A percentile compares a stretch with the other conserved stretches of the same genome.
These are phyloP conservation scores for Lepus oiostolus DNA, from an alignment of 2,797 vertebrate genomes.

Conservation along the genomic window DNA sequence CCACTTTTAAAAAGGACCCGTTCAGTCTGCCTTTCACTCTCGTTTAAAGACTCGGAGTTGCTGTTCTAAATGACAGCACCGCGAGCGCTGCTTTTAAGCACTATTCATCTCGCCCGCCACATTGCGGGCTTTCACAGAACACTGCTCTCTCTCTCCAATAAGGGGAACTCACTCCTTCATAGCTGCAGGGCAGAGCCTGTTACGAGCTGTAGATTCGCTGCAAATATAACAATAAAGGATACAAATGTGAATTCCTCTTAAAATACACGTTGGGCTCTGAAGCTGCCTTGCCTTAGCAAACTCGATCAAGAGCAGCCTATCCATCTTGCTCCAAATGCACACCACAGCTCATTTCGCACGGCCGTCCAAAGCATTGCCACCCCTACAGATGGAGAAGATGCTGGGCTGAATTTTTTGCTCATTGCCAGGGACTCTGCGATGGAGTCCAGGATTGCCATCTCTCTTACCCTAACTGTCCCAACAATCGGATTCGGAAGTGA, in stretches of 20 bases:
- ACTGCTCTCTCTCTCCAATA: conserved; percentile 87
- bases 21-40: conserved; percentile 88
- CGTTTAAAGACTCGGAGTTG: conserved; percentile 87
- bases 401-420: conserved; percentile 75
- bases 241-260: conserved; percentile 90
- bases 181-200: conserved; percentile 90
- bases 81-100: conserved; percentile 88
- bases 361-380: conserved; percentile 72
- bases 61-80: conserved; percentile 89
- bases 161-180: conserved; percentile 88
- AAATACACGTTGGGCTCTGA: conserved; percentile 86
- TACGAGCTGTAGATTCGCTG: conserved; percentile 87
- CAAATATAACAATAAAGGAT: conserved; percentile 91
- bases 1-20: conserved; percentile 86
- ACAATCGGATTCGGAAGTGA: conserved; percentile 48
- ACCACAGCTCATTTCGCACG: conserved; percentile 72
- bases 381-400: conserved; percentile 63
- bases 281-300: conserved; percentile 88
- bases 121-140: conserved; percentile 87
- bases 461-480: conserved; percentile 71
- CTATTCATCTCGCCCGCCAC: conserved; percentile 88
- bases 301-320: conserved; percentile 85
- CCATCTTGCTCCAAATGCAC: conserved; percentile 84
- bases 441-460: conserved; percentile 42
- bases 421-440: conserved; percentile 58